These are phyloP conservation scores for Lepidochrysops patricia DNA, from an alignment of 2,888 invertebrate genomes.

Conservation along the genomic window DNA sequence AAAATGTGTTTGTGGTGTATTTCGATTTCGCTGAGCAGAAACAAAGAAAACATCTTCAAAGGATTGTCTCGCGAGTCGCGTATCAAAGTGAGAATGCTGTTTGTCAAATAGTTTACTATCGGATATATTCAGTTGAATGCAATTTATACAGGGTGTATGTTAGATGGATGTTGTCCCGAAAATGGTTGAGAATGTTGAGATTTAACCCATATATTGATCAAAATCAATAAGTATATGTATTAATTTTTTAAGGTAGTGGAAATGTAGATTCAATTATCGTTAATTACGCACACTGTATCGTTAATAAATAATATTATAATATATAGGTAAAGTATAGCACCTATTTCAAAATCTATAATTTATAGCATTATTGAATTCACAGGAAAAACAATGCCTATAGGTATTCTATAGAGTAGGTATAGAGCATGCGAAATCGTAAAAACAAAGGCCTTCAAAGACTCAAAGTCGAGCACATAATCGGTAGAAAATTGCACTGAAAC, in stretches of 20 bases:
- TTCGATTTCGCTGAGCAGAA: not conserved
- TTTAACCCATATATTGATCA: no score
- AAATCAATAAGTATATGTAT: no score
- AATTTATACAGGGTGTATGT: no score
- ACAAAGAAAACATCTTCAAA: constrained; percentile 3
- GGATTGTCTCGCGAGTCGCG: not conserved
- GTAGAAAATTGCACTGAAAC: not conserved
- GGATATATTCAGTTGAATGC: no score
- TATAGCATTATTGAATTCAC: not conserved
- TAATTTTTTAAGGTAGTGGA: no score
- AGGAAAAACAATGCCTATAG: not conserved
- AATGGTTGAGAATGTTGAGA: not conserved
- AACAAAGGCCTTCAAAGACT: not conserved
- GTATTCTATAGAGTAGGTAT: no score
- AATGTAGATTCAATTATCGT: no score
- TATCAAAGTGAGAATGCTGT: not conserved
- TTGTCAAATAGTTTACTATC: not conserved
- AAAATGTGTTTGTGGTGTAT: not conserved
- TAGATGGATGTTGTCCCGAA: no score
- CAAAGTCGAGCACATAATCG: not conserved
- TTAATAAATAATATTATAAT: no score
- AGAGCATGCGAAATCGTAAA: not conserved
- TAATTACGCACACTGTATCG: no score
- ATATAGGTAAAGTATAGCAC: no score
- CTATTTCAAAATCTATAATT: not conserved